A percentile compares a stretch with the other conserved stretches of the same genome.
phyloP scores from a whole-genome alignment of 1,140 invertebrate genomes.

The Lucilia sericata region DNA sequence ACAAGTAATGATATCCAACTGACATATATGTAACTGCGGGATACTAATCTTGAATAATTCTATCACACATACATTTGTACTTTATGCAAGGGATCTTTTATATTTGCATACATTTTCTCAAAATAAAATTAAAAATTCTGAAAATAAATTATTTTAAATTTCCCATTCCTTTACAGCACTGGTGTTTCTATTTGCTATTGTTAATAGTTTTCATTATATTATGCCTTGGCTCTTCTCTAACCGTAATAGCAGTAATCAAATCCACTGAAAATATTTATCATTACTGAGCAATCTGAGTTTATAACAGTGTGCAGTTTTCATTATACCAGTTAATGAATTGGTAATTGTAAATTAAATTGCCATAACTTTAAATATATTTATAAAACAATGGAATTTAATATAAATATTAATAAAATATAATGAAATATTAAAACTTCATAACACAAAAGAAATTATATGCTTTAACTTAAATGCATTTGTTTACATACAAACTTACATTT shows the following conservation, averaged over 20 bases:
- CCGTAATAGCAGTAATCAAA: not conserved
- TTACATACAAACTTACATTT: too few relatives aligned
- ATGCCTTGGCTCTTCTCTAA: not conserved
- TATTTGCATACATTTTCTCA: too few relatives aligned
- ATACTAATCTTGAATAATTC: too few relatives aligned
- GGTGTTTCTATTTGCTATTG: not conserved
- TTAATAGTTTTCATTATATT: not conserved
- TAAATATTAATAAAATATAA: conserved; percentile 13
- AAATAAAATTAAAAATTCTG: not conserved
- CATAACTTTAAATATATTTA: not conserved
- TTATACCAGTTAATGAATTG: not conserved
- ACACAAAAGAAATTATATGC: too few relatives aligned
- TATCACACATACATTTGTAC: too few relatives aligned
- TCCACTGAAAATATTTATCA: not conserved
- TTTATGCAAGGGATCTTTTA: too few relatives aligned
- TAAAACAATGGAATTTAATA: not conserved
- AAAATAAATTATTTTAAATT: not conserved
- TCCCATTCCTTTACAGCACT: not conserved
- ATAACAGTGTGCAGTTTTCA: not conserved
- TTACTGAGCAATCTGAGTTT: not conserved
- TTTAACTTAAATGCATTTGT: too few relatives aligned
- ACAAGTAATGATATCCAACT: too few relatives aligned
- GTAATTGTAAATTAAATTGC: not conserved
- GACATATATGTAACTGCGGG: too few relatives aligned
- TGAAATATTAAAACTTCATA: not conserved